Evolutionary conservation across 92 coral and sea anemone species (phyloP), one percentile per base, ranked within the genome.

Genomic region (Porites cylindrica): DNA sequence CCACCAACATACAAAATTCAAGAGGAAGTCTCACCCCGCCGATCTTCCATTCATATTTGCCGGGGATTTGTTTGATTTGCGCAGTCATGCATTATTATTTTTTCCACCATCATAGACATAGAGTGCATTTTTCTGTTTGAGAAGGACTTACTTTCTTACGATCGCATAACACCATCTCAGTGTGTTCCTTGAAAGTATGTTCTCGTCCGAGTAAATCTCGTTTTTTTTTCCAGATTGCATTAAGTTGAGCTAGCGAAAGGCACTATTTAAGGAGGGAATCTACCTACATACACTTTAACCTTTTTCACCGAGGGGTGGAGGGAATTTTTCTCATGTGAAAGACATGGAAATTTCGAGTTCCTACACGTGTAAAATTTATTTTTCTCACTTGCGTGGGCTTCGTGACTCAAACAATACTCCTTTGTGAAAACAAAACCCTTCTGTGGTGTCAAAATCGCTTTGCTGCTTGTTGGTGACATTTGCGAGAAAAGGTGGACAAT

Each of bases 401-500:
- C 68, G 86, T 82, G 86, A 82, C 78, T 58, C 17, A 43, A 68
- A 58, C 62, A 29, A 29, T 29, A 29, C 32, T 29, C 24, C 86
- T 82, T 82, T 82, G 69, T 82, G 86, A 82, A 67, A 70, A 56
- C 77, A 69, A 24, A 62, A 16, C 54, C 8, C 52, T 68, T 56
- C 58, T 61, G 23, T 11, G 19, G 62, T 19, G 7, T 8, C 60
- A 52, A 32, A 1, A 12, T 67, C 13, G 61, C 16, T n/a, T 68
- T 32, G 19, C 47, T 2, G n/a, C 13, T 56, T 20, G 20, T 66
- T 19, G 56, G 8, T 5, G 14, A 16, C 20, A 43, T 72, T 18
- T 50, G 26, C 21, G 11, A 9, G 53, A 51, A 19, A 11, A 11
- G 11, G 29, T 53, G 50, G 53, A 17, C 16, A 59, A 29, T 59